A percentile compares a stretch with the other conserved stretches of the same genome.
Evolutionary conservation across 2,888 invertebrate species (phyloP).

Genomic region (Geotrupes spiniger): DNA sequence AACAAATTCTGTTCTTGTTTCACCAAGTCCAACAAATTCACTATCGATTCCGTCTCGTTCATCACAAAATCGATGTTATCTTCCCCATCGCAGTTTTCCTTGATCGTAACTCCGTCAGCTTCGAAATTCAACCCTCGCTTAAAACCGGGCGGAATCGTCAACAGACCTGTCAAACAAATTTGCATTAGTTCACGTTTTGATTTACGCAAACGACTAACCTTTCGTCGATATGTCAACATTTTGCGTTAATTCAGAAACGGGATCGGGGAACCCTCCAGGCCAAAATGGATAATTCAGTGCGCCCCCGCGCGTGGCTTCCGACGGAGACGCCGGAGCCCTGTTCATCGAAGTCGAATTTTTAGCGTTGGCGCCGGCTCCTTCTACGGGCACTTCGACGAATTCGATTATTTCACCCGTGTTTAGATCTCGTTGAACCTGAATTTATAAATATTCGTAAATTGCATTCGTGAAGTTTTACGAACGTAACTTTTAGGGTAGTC

Average conservation of each 20-base stretch:
- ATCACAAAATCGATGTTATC: slow-evolving; percentile 11
- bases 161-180: slow-evolving; percentile 40
- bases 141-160: slow-evolving; percentile 66
- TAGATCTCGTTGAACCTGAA: slow-evolving; percentile 68
- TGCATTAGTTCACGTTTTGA: neutral
- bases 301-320: slow-evolving; percentile 70
- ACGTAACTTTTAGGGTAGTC: slow-evolving; percentile 51
- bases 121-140: slow-evolving; percentile 58
- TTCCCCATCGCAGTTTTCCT: slow-evolving; percentile 25
- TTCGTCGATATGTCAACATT: slow-evolving; percentile 37
- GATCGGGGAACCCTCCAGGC: slow-evolving; percentile 74
- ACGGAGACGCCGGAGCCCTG: slow-evolving; percentile 71
- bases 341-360: slow-evolving; percentile 77
- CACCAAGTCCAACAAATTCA: slow-evolving; percentile 62
- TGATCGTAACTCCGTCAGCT: slow-evolving; percentile 55
- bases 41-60: slow-evolving; percentile 42
- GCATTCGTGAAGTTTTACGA: too few relatives aligned
- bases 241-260: slow-evolving; percentile 53
- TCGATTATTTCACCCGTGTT: slow-evolving; percentile 73
- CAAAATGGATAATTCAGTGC: slow-evolving; percentile 82
- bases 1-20: slow-evolving; percentile 60
- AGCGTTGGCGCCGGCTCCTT: slow-evolving; percentile 62
- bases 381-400: slow-evolving; percentile 60
- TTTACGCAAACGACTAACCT: slow-evolving; percentile 9
- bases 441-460: slow-evolving; percentile 18